Conservation (phyloP, 2,888 invertebrate genomes). For the Morpho helenor region DNA sequence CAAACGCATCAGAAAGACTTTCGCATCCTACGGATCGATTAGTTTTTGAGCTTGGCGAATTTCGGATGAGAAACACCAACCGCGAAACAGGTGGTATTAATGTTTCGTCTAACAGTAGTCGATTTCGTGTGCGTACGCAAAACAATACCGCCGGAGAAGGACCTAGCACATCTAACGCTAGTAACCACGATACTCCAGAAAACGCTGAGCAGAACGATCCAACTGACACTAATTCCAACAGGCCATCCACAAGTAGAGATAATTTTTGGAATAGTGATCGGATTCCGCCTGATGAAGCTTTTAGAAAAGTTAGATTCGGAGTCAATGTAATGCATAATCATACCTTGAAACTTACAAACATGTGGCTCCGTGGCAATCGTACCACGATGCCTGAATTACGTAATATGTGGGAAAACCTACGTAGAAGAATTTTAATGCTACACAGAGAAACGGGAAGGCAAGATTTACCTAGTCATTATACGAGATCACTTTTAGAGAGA, state of each 20-base stretch:
- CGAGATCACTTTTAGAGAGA: constrained; percentile 61
- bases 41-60: constrained; percentile 48
- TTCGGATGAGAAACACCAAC: constrained; percentile 30
- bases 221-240: constrained; percentile 34
- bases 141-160: constrained; percentile 33
- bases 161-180: constrained; percentile 30
- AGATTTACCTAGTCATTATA: constrained; percentile 59
- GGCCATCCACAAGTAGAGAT: constrained; percentile 61
- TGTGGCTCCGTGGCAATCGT: constrained; percentile 64
- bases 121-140: constrained; percentile 60
- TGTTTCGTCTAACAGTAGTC: constrained; percentile 45
- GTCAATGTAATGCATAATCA: constrained; percentile 62
- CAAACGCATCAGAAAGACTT: constrained; percentile 24
- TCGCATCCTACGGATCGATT: constrained; percentile 46
- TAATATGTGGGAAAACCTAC: constrained; percentile 82
- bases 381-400: constrained; percentile 78
- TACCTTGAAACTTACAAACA: constrained; percentile 52
- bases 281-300: constrained; percentile 59
- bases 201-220: constrained; percentile 27
- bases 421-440: constrained; percentile 76
- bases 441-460: constrained; percentile 68
- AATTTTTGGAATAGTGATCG: constrained; percentile 48
- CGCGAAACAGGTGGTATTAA: constrained; percentile 41
- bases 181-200: constrained; percentile 28
- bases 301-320: constrained; percentile 57